Base-by-base conservation (phyloP, 2,888 invertebrate genomes). In the Unio pictorum region DNA sequence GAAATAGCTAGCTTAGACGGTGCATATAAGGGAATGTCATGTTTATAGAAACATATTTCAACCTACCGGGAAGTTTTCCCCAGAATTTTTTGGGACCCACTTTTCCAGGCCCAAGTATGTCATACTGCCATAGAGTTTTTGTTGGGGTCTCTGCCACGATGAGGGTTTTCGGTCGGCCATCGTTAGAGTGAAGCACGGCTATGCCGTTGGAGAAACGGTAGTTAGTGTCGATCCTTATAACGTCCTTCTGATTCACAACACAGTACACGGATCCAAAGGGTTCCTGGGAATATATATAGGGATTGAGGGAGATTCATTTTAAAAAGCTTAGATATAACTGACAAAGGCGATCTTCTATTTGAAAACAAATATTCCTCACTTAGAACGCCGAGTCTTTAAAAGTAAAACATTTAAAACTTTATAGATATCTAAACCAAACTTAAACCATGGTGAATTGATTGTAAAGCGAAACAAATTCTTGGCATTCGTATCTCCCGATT, bases 191-290 rank as follows among this genome's bases (percentile, higher is more conserved):
- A 28, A 80, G 76, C 11, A 88, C 86, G 34, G 84, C 86, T 55
- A 88, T 81, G 26, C 88, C 88, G 77, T 88, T 88, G 20, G 86
- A 82, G 68, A 88, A 88, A 15, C 67, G 72, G 45, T 82, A 67
- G n/a, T 84, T 83, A 23, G 82, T 82, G 71, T 84, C 87, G 20
- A 88, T 73, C 56, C 78, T 76, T 20, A 84, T 67, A 23, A 85
- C 72, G 26, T 75, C 66, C 65, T 79, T 73, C 45, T 79, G 74
- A 17, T 78, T 83, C 3, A 84, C 84, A 45, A 80, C 70, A 68
- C 88, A 87, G 71, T 87, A 88, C 23, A 88, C 79, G n/a, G 86
- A 85, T n/a, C 88, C 88, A 84, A 87, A 87, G 23, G 82, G 78
- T 64, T 84, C 86, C 87, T 87, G 71, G 18, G 67, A 61, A 57